Evolutionary conservation across 2,888 invertebrate genomes (phyloP), one percentile per base, ranked within the genome.

Genomic region (Apotomis capreana): DNA sequence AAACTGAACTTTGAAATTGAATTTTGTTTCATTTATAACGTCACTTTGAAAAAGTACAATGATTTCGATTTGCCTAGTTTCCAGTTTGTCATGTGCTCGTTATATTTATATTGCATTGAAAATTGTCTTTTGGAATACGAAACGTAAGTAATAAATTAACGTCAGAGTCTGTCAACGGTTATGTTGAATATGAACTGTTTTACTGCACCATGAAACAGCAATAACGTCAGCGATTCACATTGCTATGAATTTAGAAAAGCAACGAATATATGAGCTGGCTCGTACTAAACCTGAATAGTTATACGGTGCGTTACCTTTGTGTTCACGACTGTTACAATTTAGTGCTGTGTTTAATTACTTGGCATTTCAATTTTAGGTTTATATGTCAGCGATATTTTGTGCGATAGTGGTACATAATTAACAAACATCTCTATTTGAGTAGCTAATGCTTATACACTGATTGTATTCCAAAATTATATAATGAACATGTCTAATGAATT

Each of bases 121-220:
- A 49, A 54, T 61, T 49, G 37, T 15, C 49, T 57, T 36, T 46
- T 4, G 37, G 40, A 51, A 44, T 63, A 52, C 52, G 68, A 44
- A 62, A 52, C 62, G 62, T 46, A 63, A 36, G 62, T 46, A 63
- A 36, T 68, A 59, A 36, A 60, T 70, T 60, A 60, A 67, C 54
- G 46, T 69, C 59, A 63, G 55, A 68, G 57, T 26, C 59, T 15
- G 57, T 62, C 57, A n/a, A 72, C 59, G 59, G 68, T 62, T 54
- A 36, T 60, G 68, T 54, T 37, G 62, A 62, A 68, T 62, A 72
- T 68, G 68, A 62, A 70, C 65, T 60, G 13, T 26, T 70, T 70
- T 60, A 70, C 52, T 63, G 63, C 69, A n/a, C 36, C 26, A 67
- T 71, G 71, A 49, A 68, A 67, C 68, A 68, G 61, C 57, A 62